Percentiles rank a stretch among this genome's conserved stretches.
phyloP scores from a whole-genome alignment of 2,113 vertebrate species.

The Isichthys henryi region DNA sequence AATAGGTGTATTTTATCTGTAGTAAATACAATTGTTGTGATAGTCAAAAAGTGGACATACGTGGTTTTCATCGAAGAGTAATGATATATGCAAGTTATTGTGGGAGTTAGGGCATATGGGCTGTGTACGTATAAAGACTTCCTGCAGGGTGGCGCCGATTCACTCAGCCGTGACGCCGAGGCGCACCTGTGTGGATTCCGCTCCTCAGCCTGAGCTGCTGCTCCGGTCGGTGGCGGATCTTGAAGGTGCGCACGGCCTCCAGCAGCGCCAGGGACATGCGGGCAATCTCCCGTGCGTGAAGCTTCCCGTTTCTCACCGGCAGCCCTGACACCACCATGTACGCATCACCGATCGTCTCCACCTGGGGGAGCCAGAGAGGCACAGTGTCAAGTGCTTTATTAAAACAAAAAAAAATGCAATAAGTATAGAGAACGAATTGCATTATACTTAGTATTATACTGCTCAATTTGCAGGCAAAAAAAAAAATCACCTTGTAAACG shows the following conservation, averaged over 20 bases:
- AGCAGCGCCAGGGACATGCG: conserved; percentile 86
- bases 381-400: background rate
- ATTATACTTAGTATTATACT: background rate
- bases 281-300: conserved; percentile 74
- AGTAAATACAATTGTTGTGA: background rate
- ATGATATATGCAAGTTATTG: background rate
- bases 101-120: background rate
- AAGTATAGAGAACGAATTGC: background rate
- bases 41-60: background rate
- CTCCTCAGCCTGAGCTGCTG: conserved; percentile 78
- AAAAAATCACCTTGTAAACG: conserved; percentile 79
- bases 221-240: conserved; percentile 71
- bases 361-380: conserved; percentile 50
- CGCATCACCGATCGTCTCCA: conserved; percentile 89
- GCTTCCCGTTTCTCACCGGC: conserved; percentile 76
- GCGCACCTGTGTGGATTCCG: conserved; percentile 77
- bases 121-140: background rate
- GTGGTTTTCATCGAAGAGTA: background rate
- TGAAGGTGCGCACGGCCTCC: conserved; percentile 77
- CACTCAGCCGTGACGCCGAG: background rate
- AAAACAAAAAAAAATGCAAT: background rate
- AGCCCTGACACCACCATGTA: conserved; percentile 95
- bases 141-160: background rate
- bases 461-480: background rate
- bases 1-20: background rate